Evolutionary conservation across 2,797 vertebrate genomes (phyloP), one percentile per base, ranked within the genome.

Genomic region (Numenius phaeopus): DNA sequence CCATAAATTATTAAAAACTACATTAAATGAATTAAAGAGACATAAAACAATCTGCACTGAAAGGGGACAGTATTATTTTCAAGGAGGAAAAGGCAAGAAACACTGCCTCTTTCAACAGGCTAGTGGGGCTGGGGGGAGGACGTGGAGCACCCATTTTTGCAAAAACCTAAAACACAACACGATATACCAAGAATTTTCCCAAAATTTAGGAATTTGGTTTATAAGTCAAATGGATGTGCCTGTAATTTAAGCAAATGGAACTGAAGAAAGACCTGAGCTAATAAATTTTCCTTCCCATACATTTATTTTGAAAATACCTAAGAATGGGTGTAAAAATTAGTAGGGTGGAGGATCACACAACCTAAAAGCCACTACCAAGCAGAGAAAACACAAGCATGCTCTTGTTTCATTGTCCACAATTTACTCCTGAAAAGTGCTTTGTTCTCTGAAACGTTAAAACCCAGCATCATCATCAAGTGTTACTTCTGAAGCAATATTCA

Each of bases 1-100:
- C 59, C 49, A 67, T 96, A 89, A 94, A 96, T 96, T 87, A 96
- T 96, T 95, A 69, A 92, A 81, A 94, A 64, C 10, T 57, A 54
- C 27, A 76, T 93, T 91, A 87, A 96, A 50, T 78, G 3, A 91
- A 85, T 93, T 93, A 87, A 95, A 70, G 21, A 83, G 81, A 71
- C 84, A 93, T 82, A 76, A 96, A 96, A 5, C 49, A 85, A 72
- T 80, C 81, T 61, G 34, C 55, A 77, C 11, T 85, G 47, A 67
- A 59, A 80, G 10, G 3, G 21, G 42, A 80, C 26, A 14, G 22
- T 64, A 55, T 50, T 73, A 37, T 83, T 93, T 73, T 72, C 71
- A 76, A 89, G 85, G 14, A 61, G 21, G 54, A 72, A 90, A 90
- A 50, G 7, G 2, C 15, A 93, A 59, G 67, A 86, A 86, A 67